Evolutionary conservation across 1,140 invertebrate genomes (phyloP).

Genomic region (Eulimnadia texana): DNA sequence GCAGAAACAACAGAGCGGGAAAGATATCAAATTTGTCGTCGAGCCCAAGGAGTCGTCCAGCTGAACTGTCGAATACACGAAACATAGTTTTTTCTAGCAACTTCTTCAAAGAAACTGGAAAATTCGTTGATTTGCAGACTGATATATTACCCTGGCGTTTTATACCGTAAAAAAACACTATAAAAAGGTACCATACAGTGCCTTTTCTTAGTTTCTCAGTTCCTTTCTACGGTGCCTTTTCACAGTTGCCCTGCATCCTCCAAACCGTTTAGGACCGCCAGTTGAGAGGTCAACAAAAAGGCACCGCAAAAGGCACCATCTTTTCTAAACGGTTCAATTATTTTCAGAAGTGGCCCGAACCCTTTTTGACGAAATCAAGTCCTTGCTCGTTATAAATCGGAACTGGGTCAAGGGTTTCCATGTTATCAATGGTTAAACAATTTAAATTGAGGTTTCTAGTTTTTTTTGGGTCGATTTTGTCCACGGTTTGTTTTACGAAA

Average conservation of each 20-base stretch:
- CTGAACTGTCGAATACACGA: not conserved
- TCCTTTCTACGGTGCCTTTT: too few species aligned
- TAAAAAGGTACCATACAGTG: too few species aligned
- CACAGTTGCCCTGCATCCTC: too few species aligned
- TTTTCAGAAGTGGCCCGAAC: not conserved
- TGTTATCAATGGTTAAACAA: too few species aligned
- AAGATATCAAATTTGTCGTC: conserved; percentile 1
- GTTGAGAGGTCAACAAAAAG: too few species aligned
- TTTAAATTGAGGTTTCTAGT: not conserved
- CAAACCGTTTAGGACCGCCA: too few species aligned
- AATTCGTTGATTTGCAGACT: too few species aligned
- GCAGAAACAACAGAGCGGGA: not conserved
- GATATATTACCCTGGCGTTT: too few species aligned
- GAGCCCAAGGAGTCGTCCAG: not conserved
- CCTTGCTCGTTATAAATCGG: not conserved
- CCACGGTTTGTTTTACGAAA: not conserved
- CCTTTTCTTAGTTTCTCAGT: too few species aligned
- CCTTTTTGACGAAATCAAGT: not conserved
- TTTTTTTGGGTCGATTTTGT: not conserved
- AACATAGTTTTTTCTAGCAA: not conserved
- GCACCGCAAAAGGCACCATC: too few species aligned
- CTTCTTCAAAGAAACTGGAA: too few species aligned
- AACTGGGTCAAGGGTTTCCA: not conserved
- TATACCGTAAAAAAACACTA: too few species aligned
- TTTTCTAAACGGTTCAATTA: not conserved